Base-by-base conservation (phyloP, 2,888 invertebrate species). In the Drosophila quinaria region DNA sequence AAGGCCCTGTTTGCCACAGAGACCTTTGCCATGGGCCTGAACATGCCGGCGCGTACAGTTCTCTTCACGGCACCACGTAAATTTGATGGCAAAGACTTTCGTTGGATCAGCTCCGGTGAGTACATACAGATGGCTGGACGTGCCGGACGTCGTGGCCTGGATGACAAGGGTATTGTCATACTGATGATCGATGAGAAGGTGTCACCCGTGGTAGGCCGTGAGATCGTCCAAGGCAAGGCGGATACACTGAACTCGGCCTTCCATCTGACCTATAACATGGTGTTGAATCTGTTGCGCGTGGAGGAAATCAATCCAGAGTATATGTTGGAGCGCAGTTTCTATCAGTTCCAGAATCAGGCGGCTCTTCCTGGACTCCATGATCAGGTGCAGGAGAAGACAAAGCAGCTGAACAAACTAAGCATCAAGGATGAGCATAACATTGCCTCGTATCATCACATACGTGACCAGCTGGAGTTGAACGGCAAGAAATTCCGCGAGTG, bases 71-170 rank as follows among this genome's bases (percentile, higher is more conserved):
- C 96, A 47, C 96, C 97, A 41, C 95, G 98, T 65, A 99, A 99
- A 93, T 99, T 97, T 93, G 99, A 99, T 92, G 99, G 99, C 17
- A 97, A 96, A 92, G 97, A 97, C 90, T 97, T 97, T 47, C 85
- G 99, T 93, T 98, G 97, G 96, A 96, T 98, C 65, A 96, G 98
- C 0, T 99, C 99, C 0, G 99, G 99, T 4, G 99, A 99, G 93
- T 99, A 99, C 91, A 99, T 99, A 80, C 99, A 99, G 93, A 99
- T 99, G 99, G 98, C 99, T 11, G 99, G 99, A 0, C 95, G 99
- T 75, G 99, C 99, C 0, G 99, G 99, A 2, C 95, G 99, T 61
- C 95, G 99, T 92, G 99, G 99, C 64, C 94, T 99, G 50, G 99
- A 99, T 92, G 98, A 99, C 92, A 97, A 98, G 92, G 97, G 97